phyloP scores from a whole-genome alignment of 2,888 invertebrate genomes.

The Yponomeuta sedellus region DNA sequence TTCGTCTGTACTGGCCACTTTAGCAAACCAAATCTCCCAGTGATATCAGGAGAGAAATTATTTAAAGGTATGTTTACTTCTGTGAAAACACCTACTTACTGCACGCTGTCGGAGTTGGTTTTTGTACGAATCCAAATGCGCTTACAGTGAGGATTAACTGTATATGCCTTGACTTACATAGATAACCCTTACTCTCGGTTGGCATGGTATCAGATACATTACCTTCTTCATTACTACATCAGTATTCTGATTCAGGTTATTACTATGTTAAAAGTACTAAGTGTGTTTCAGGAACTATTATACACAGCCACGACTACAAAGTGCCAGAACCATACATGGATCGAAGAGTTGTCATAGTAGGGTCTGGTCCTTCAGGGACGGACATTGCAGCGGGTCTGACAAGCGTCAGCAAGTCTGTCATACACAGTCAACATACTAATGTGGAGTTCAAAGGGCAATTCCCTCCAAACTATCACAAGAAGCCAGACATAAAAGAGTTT shows the following conservation, averaged over 20 bases:
- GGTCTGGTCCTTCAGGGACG: slow-evolving; percentile 84
- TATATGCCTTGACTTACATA: too few species aligned
- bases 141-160: too few species aligned
- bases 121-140: too few species aligned
- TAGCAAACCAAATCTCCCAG: slow-evolving; percentile 53
- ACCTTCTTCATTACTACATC: too few species aligned
- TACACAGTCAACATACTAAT: slow-evolving; percentile 71
- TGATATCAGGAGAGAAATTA: slow-evolving; percentile 43
- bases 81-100: too few species aligned
- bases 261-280: too few species aligned
- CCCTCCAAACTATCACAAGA: slow-evolving; percentile 66
- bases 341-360: slow-evolving; percentile 79
- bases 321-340: slow-evolving; percentile 75
- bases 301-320: slow-evolving; percentile 86
- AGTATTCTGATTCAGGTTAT: too few species aligned
- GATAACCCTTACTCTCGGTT: too few species aligned
- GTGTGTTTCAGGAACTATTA: slow-evolving; percentile 68
- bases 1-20: slow-evolving; percentile 82
- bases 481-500: slow-evolving; percentile 70
- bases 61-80: slow-evolving; percentile 49
- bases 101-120: too few species aligned
- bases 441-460: slow-evolving; percentile 53
- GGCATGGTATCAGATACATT: too few species aligned
- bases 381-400: slow-evolving; percentile 82
- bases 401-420: slow-evolving; percentile 50